Base-by-base conservation (phyloP, 2,797 vertebrate species). In the Oceanodroma leucorhoa region DNA sequence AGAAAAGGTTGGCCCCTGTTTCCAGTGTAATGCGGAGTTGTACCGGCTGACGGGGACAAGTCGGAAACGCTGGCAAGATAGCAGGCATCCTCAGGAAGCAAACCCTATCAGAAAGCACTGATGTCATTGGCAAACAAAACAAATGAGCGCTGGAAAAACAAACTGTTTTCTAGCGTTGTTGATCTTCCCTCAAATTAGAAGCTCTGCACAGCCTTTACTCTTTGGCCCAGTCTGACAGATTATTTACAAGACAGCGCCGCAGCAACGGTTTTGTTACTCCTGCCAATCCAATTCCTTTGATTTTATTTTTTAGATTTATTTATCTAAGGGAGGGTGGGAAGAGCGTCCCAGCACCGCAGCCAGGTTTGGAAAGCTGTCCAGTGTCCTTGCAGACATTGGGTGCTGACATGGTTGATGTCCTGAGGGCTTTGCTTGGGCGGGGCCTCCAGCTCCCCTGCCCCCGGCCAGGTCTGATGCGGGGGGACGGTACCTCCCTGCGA, bases 71-170 rank as follows among this genome's bases (percentile, higher is more conserved):
- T 90, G 88, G 95, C 85, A 90, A 95, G 95, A 97, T 96, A 96
- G 89, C 93, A 95, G 93, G 94, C 92, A 97, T 98, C 95, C 97
- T 96, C 93, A 97, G 97, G 94, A 96, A 96, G 83, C 65, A 85
- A 94, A 95, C 79, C 83, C 91, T 95, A 95, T 93, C 96, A 91
- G 83, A 88, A 85, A 95, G 83, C 84, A 93, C 84, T 96, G 96
- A 96, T 97, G 95, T 97, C 93, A 96, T 54, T 91, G 85, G 96
- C 95, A 96, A 90, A 95, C 86, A 96, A 96, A 97, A 97, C 97
- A 97, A 95, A 96, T 65, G 93, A 93, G 67, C 4, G 3, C 86
- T 89, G 87, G 95, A 96, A 96, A 97, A 91, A 83, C 94, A 95
- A 96, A 66, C 87, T 93, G 60, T 87, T 94, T 94, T 94, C 82